Base-by-base conservation (phyloP, 2,797 vertebrate species). In the Apogon talboti region DNA sequence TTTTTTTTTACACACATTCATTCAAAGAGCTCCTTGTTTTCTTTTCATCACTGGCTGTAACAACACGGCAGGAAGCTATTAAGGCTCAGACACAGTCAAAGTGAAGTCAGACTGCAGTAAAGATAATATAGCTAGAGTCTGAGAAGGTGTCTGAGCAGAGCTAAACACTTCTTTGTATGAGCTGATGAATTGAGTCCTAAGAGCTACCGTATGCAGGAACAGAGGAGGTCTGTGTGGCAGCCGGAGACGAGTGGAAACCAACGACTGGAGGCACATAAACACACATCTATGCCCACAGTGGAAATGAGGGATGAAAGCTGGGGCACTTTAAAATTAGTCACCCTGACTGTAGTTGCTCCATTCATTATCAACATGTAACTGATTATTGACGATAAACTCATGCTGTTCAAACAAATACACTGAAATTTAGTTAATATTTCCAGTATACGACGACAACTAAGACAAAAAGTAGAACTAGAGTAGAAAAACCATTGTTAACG, bases 111-210 rank as follows among this genome's bases (percentile, higher is more conserved):
- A 66, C 61, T 21, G 63, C 52, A 66, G 54, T 70, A 44, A 74
- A 57, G 67, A 84, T 77, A 86, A 82, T 70, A 52, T 16, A 40
- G 42, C 73, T 59, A 37, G 7, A 62, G 55, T 66, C 66, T 19
- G 66, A 76, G 74, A 48, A 72, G 65, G 71, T 70, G 76, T 65
- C 67, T 81, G 64, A 69, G 66, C 28, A 8, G 11, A 72, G 55
- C 66, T 53, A 70, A 87, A 78, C 81, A 53, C 78, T 0, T 75
- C 78, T 85, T 78, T 90, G 86, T 88, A 59, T 50, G 82, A 81
- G 56, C 67, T 28, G 60, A 81, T 83, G 77, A 79, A 82, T 66
- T 47, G 61, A 79, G 53, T 79, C 77, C 70, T 66, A 42, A 77
- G 77, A 80, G 80, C 55, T 7, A 45, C 73, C 37, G 21, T 61